Conservation (phyloP, 2,113 vertebrate genomes). For the Prolemur simus region DNA sequence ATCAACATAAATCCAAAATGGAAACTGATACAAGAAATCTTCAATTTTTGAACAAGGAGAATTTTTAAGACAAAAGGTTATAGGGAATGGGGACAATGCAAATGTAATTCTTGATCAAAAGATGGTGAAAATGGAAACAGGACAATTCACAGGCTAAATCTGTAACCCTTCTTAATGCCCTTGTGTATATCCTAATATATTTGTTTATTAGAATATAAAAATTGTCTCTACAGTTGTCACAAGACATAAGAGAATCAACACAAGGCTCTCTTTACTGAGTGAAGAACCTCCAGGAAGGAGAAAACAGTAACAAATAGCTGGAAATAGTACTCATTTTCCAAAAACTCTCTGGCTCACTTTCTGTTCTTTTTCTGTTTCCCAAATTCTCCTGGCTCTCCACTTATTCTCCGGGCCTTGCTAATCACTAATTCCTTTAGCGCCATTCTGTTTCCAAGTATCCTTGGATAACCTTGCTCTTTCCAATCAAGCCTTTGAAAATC, state of each 20-base stretch:
- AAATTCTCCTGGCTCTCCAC: conserved; percentile 46
- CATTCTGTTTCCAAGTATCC: conserved; percentile 61
- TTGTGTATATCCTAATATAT: background rate
- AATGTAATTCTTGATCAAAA: conserved; percentile 8
- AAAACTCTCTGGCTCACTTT: conserved; percentile 40
- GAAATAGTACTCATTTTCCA: conserved; percentile 51
- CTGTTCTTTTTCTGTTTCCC: conserved; percentile 55
- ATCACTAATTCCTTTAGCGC: conserved; percentile 49
- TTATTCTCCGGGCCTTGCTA: conserved; percentile 11
- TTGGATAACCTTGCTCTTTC: conserved; percentile 47
- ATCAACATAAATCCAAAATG: background rate
- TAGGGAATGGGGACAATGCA: background rate
- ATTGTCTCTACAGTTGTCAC: background rate
- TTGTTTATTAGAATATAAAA: conserved; percentile 20
- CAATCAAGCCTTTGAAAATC: conserved; percentile 38
- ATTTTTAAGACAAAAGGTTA: background rate
- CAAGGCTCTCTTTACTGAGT: background rate
- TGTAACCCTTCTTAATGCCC: background rate
- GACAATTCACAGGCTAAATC: background rate
- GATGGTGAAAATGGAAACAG: background rate
- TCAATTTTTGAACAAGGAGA: background rate
- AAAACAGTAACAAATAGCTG: conserved; percentile 31
- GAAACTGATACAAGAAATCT: background rate
- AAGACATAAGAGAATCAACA: background rate
- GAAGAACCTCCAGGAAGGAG: background rate